A percentile compares a stretch with the other conserved stretches of the same genome.
Evolutionary conservation across 2,888 invertebrate genomes (phyloP).

Genomic region (Dendrolimus pini): DNA sequence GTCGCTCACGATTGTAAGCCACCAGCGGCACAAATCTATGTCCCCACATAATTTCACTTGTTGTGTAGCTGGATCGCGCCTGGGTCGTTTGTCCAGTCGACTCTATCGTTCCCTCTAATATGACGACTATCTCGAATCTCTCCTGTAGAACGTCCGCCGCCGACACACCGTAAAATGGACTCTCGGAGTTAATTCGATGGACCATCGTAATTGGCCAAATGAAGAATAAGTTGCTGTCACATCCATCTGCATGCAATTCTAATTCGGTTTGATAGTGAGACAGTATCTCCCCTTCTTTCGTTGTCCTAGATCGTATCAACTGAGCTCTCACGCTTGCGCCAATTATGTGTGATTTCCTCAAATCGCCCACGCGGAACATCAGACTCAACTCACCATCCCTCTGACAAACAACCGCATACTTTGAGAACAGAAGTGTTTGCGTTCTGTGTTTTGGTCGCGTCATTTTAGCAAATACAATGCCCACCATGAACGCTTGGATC

Average conservation of each 20-base stretch:
- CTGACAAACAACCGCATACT: conserved; percentile 89
- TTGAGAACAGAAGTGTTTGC: conserved; percentile 92
- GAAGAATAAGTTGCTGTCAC: conserved; percentile 90
- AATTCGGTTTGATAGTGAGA: conserved; percentile 89
- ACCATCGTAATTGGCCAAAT: conserved; percentile 96
- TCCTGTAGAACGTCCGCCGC: conserved; percentile 89
- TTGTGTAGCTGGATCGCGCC: conserved; percentile 85
- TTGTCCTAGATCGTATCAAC: conserved; percentile 87
- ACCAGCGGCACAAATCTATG: conserved; percentile 86
- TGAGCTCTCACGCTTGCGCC: conserved; percentile 91
- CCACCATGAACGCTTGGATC: conserved; percentile 88
- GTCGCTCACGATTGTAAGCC: conserved; percentile 83
- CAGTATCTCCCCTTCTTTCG: conserved; percentile 90
- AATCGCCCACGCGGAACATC: conserved; percentile 93
- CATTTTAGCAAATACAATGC: conserved; percentile 93
- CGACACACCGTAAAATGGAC: conserved; percentile 90
- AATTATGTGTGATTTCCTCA: conserved; percentile 93
- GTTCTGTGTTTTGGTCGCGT: conserved; percentile 93
- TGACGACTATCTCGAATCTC: conserved; percentile 88
- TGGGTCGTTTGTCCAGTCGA: conserved; percentile 87
- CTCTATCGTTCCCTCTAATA: conserved; percentile 89
- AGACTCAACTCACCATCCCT: conserved; percentile 88
- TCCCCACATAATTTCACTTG: conserved; percentile 88
- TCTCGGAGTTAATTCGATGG: conserved; percentile 88
- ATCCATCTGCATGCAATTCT: conserved; percentile 82